Evolutionary conservation across 2,113 vertebrate genomes (phyloP).

Genomic region (Sakesphorus luctuosus): DNA sequence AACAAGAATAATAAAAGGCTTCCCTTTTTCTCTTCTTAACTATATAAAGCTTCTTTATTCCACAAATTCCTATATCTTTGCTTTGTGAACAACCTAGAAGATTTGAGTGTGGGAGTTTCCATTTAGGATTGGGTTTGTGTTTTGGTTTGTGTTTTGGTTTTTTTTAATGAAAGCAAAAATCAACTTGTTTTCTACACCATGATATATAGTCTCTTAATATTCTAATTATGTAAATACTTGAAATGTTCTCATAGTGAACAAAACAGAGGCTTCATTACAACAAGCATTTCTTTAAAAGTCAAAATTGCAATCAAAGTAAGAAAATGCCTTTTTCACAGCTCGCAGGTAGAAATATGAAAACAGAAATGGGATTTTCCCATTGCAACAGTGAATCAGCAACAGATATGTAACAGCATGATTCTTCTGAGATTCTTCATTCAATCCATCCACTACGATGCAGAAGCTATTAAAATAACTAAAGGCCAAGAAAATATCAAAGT

Average conservation of each 20-base stretch:
- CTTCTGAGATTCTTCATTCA: neutral
- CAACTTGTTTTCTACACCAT: neutral
- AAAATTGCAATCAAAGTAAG: neutral
- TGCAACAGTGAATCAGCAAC: neutral
- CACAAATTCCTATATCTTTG: neutral
- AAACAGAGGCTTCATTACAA: neutral
- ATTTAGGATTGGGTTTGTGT: neutral
- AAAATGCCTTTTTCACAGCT: neutral
- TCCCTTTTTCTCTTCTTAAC: neutral
- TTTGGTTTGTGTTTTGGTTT: neutral
- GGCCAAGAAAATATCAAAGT: neutral
- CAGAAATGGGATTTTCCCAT: neutral
- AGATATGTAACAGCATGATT: neutral
- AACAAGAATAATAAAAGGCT: neutral
- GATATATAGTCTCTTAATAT: neutral
- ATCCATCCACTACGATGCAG: neutral
- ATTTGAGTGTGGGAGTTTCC: neutral
- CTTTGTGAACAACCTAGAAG: neutral
- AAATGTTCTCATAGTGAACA: neutral
- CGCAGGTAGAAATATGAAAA: neutral
- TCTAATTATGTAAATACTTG: slow-evolving; percentile 11
- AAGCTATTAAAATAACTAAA: neutral
- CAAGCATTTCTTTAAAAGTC: neutral
- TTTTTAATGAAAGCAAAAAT: neutral
- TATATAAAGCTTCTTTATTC: neutral